A percentile compares a stretch with the other conserved stretches of the same genome.
phyloP scores from a whole-genome alignment of 1,140 invertebrate species.

The Pseudobourletiella spinata region DNA sequence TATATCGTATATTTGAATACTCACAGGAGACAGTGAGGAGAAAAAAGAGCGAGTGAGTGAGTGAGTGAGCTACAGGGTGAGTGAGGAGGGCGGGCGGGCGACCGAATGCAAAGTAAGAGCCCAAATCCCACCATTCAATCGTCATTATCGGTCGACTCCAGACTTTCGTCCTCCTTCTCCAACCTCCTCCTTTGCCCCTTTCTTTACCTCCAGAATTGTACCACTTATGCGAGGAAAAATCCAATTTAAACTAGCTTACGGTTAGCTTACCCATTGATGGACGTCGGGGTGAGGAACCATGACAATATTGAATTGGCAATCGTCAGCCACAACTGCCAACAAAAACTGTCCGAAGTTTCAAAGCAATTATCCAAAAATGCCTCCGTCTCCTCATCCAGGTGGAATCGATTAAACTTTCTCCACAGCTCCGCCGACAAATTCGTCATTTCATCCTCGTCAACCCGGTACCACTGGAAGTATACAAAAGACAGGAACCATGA shows the following conservation, averaged over 20 bases:
- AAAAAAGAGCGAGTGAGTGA: no score
- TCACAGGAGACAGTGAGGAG: no score
- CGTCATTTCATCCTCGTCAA: conserved; percentile 42
- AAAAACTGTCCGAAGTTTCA: conserved; percentile 62
- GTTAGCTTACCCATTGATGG: conserved; percentile 66
- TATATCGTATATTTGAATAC: no score
- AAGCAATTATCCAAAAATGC: conserved; percentile 59
- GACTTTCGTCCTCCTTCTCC: neutral
- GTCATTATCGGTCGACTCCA: conserved; percentile 6
- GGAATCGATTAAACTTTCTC: conserved; percentile 52
- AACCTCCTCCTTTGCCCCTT: neutral
- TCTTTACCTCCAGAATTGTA: neutral
- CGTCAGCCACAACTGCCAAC: conserved; percentile 66
- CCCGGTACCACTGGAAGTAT: conserved; percentile 58
- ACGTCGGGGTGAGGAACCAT: conserved; percentile 70
- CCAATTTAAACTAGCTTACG: neutral
- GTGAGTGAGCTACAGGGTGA: no score
- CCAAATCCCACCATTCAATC: conserved; percentile 4
- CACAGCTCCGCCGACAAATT: conserved; percentile 43
- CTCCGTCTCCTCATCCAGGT: conserved; percentile 59
- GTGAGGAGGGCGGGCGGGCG: neutral
- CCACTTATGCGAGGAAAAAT: neutral
- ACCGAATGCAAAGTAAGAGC: neutral
- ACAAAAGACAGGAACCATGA: neutral
- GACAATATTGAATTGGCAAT: conserved; percentile 57